These are phyloP conservation scores for Ctenochaetus hawaiiensis DNA, from an alignment of 2,797 vertebrate species.

Conservation along the genomic window DNA sequence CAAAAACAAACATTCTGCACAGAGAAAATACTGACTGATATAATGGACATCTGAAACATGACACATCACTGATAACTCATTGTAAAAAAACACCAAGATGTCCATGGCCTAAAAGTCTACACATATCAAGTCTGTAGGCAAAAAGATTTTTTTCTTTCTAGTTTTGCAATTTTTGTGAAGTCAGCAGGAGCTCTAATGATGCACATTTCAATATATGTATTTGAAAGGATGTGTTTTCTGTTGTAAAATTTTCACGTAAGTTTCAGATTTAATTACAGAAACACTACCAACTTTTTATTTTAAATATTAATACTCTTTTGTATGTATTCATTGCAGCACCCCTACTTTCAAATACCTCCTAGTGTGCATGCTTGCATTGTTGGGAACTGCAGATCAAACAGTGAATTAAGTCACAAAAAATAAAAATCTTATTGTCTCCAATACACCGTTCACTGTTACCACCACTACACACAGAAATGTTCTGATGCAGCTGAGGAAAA, in stretches of 20 bases:
- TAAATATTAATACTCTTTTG: neutral
- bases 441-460: slow-evolving; percentile 12
- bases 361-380: neutral
- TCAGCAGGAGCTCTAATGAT: neutral
- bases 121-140: neutral
- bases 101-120: neutral
- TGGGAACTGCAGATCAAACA: slow-evolving; percentile 76
- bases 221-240: neutral
- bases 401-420: slow-evolving; percentile 25
- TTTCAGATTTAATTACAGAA: neutral
- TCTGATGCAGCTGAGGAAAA: slow-evolving; percentile 26
- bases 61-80: neutral
- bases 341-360: neutral
- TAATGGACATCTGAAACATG: neutral
- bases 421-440: slow-evolving; percentile 22
- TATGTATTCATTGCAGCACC: neutral
- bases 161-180: neutral
- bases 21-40: neutral
- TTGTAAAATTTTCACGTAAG: neutral
- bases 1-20: neutral
- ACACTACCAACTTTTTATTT: neutral
- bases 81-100: neutral
- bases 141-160: neutral
- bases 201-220: neutral
- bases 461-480: slow-evolving; percentile 34